Evolutionary conservation across 2,888 invertebrate species (phyloP).

Genomic region (Trileptium ribeirensis): DNA sequence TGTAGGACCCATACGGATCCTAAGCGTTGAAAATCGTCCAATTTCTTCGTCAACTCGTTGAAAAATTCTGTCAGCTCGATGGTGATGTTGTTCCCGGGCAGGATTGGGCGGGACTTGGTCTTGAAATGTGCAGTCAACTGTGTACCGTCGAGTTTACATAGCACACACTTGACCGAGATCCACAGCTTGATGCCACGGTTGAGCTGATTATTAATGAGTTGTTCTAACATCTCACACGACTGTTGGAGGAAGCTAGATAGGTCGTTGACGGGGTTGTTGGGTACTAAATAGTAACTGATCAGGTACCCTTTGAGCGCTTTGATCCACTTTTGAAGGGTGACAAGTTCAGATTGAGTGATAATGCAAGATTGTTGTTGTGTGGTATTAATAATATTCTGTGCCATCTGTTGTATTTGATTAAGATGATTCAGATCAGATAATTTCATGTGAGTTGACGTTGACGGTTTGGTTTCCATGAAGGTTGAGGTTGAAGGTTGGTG

Average conservation of each 20-base stretch:
- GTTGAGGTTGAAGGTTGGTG: too few relatives aligned
- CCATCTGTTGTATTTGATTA: not conserved
- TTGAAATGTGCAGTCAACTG: too few relatives aligned
- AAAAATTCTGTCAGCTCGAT: too few relatives aligned
- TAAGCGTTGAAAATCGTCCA: too few relatives aligned
- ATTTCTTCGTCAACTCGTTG: too few relatives aligned
- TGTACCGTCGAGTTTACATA: too few relatives aligned
- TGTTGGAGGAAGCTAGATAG: not conserved
- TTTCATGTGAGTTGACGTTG: not conserved
- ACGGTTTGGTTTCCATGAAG: too few relatives aligned
- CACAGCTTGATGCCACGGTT: too few relatives aligned
- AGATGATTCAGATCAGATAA: not conserved
- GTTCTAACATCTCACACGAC: not conserved
- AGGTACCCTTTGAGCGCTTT: not conserved
- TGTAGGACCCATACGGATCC: too few relatives aligned
- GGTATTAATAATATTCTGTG: not conserved
- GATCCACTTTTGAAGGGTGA: not conserved
- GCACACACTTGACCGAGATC: too few relatives aligned
- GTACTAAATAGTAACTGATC: not conserved
- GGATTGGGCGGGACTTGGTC: too few relatives aligned
- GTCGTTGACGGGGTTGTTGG: not conserved
- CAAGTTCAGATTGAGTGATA: not conserved
- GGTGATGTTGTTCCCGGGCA: too few relatives aligned
- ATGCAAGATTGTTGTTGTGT: not conserved
- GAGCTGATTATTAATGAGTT: not conserved